Evolutionary conservation across 2,888 invertebrate genomes (phyloP), one percentile per base, ranked within the genome.

Genomic region (Drosophila phalerata): DNA sequence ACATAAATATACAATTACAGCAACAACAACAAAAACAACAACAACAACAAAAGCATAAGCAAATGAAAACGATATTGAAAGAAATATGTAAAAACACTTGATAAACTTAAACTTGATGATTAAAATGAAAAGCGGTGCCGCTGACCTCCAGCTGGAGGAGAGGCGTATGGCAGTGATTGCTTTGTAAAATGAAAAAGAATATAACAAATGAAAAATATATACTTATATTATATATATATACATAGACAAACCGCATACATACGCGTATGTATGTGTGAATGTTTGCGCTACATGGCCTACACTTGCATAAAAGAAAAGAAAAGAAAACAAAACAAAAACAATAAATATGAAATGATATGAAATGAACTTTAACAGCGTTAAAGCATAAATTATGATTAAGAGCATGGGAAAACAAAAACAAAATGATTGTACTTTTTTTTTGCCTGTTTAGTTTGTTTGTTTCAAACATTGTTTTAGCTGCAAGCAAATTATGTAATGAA

Each of bases 381-480:
- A 75, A 52, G 55, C 62, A 61, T 61, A 75, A 77, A 57, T 74
- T 68, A 76, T 62, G 48, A 55, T 28, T 78, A 78, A 78, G 73
- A 61, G 43, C 53, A 74, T 47, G 19, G 19, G 47, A 61, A 48
- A 60, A 53, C 8, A 60, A 49, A 57, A 69, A 69, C 47, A 53
- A 71, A 76, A 70, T 61, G 49, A 84, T 77, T 45, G 48, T 55
- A 51, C 40, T 63, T 74, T 74, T 88, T 79, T 82, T 85, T 77
- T 67, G 69, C 61, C 58, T 81, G 57, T 73, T 85, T 86, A 67
- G 68, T 88, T 80, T 80, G 81, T 79, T 79, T 78, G 83, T 81
- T 81, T 81, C 68, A 79, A 78, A 81, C 82, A 87, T 89, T 89
- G 83, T 85, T 88, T 89, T 85, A 85, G 85, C 85, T 85, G 85